A percentile compares a stretch with the other conserved stretches of the same genome.
Conservation (phyloP, 2,113 vertebrate species). For the Tragulus kanchil region DNA sequence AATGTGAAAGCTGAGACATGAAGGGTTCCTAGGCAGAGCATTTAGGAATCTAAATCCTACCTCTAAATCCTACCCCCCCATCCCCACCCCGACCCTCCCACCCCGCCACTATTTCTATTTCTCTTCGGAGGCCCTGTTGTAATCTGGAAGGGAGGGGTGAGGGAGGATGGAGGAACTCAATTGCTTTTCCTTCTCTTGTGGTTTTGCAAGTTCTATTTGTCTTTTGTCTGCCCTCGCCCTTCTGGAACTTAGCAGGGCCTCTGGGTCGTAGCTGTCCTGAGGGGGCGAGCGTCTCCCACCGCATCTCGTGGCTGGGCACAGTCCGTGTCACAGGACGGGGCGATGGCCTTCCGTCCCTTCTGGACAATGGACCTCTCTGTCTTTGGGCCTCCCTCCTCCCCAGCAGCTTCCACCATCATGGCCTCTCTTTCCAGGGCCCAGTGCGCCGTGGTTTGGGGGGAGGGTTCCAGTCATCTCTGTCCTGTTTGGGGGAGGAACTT, state of each 20-base stretch:
- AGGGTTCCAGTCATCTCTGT: constrained; percentile 13
- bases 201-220: not conserved
- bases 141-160: not conserved
- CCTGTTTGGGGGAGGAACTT: not conserved
- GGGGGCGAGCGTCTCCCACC: not conserved
- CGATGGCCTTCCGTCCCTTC: not conserved
- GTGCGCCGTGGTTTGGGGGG: not conserved
- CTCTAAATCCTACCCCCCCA: too few species aligned
- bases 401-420: constrained; percentile 49
- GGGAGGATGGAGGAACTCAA: not conserved
- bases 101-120: not conserved
- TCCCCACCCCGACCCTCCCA: not conserved
- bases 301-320: constrained; percentile 9
- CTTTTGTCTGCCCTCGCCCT: not conserved
- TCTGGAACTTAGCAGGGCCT: not conserved
- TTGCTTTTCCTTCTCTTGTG: not conserved
- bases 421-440: not conserved
- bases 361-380: constrained; percentile 65
- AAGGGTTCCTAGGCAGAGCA: not conserved
- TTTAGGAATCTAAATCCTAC: not conserved
- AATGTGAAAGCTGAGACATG: not conserved
- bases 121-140: not conserved
- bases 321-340: constrained; percentile 73
- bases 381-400: constrained; percentile 17
- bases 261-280: not conserved